phyloP scores from a whole-genome alignment of 2,888 invertebrate genomes.

The Xiphydria camelus region DNA sequence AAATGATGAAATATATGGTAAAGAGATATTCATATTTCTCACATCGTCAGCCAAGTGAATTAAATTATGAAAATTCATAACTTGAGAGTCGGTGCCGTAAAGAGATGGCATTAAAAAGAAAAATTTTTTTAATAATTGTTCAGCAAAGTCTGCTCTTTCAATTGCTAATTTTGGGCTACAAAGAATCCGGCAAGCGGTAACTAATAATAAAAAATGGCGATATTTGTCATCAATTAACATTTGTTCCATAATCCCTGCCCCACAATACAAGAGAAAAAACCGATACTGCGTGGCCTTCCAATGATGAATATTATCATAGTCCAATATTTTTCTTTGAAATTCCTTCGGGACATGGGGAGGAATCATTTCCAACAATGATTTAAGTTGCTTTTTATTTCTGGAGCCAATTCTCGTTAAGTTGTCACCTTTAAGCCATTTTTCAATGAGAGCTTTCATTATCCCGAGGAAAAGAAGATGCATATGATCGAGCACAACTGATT shows the following conservation, averaged over 20 bases:
- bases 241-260: conserved; percentile 6
- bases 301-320: conserved; percentile 8
- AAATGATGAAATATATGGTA: conserved; percentile 7
- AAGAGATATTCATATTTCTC: conserved; percentile 7
- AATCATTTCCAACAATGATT: neutral
- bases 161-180: conserved; percentile 5
- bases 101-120: conserved; percentile 2
- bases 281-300: conserved; percentile 27
- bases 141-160: conserved; percentile 5
- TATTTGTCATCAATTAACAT: conserved; percentile 5
- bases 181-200: conserved; percentile 12
- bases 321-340: conserved; percentile 22
- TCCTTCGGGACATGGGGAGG: conserved; percentile 18
- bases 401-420: conserved; percentile 1
- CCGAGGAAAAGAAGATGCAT: conserved; percentile 14
- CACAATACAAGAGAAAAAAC: conserved; percentile 20
- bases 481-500: conserved; percentile 8
- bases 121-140: conserved; percentile 5
- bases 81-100: conserved; percentile 11
- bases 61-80: conserved; percentile 18
- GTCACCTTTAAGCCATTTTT: conserved; percentile 4
- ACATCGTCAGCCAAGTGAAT: conserved; percentile 21
- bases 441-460: conserved; percentile 10
- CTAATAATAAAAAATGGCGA: conserved; percentile 11
- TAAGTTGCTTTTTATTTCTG: neutral